A percentile compares a stretch with the other conserved stretches of the same genome.
Conservation (phyloP, 2,888 invertebrate species). For the Mythimna lalbum region DNA sequence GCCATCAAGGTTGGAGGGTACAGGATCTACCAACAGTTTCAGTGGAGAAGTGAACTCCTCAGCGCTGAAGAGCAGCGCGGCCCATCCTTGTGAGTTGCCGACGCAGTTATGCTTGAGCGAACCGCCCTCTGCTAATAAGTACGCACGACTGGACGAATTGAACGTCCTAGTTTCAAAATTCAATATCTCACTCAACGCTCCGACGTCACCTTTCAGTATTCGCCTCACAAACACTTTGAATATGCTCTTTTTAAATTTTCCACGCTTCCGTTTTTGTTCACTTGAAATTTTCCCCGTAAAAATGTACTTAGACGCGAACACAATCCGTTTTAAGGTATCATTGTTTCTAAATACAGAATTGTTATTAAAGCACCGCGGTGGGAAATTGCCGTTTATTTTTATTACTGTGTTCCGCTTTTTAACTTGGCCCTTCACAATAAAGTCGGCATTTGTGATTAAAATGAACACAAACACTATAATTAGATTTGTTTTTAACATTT, state of each 20-base stretch:
- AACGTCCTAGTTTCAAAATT: slow-evolving; percentile 84
- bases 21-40: slow-evolving; percentile 84
- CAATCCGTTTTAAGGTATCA: slow-evolving; percentile 81
- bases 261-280: slow-evolving; percentile 78
- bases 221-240: slow-evolving; percentile 87
- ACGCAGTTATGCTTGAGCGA: slow-evolving; percentile 74
- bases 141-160: slow-evolving; percentile 84
- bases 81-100: slow-evolving; percentile 75
- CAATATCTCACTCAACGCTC: slow-evolving; percentile 84
- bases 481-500: slow-evolving; percentile 76
- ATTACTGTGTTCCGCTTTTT: slow-evolving; percentile 87
- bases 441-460: slow-evolving; percentile 76
- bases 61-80: slow-evolving; percentile 81
- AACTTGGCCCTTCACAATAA: slow-evolving; percentile 84
- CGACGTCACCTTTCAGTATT: slow-evolving; percentile 86
- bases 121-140: slow-evolving; percentile 81
- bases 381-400: slow-evolving; percentile 80
- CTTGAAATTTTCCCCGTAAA: slow-evolving; percentile 89
- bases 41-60: slow-evolving; percentile 77
- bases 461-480: slow-evolving; percentile 73
- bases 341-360: slow-evolving; percentile 85
- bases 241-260: slow-evolving; percentile 78
- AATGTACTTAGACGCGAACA: slow-evolving; percentile 85
- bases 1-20: slow-evolving; percentile 83
- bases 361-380: slow-evolving; percentile 81